Base-by-base conservation (phyloP, 2,888 invertebrate species). In the Drosophila neonasuta region DNA sequence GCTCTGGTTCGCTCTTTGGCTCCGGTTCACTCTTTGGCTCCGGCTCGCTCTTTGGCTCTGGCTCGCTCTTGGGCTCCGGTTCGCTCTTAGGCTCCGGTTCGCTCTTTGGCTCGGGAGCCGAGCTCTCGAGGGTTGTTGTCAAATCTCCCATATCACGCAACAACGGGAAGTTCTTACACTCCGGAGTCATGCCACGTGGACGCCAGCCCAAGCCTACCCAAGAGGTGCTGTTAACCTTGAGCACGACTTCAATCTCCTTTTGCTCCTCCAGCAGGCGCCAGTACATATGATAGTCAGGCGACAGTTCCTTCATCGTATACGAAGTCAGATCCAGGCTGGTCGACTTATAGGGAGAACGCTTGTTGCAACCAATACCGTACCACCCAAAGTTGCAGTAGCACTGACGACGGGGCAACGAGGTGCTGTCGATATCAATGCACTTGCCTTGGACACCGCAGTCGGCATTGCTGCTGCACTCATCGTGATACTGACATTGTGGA, bases 141-240 rank as follows among this genome's bases (percentile, higher is more conserved):
- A 84, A 68, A 61, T 88, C 89, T 1, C 86, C 88, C 36, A 85
- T 89, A 45, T 92, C 93, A 9, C 91, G 91, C 32, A 95, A 92
- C 0, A 94, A 92, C 0, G 97, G 97, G 89, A 96, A 96, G 80
- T 96, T 95, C 85, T 95, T 95, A 88, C 97, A 97, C 56, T 93
- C 92, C 17, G 95, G 94, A 0, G 95, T 95, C 59, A 96, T 86
- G 9, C 93, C 93, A 42, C 92, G 92, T 0, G 98, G 97, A 59
- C 98, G 92, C 98, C 98, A 99, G n/a, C 99, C 99, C 6, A 99
- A 79, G 7, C 95, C 94, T 3, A 94, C 95, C 92, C 97, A 99
- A 11, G 97, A 96, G 0, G 95, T 95, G 2, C 97, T 94, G 79
- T 97, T 97, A n/a, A 96, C 97, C 50, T 95, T 93, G 91, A 98